Evolutionary conservation across 2,888 invertebrate genomes (phyloP).

Genomic region (Himalopsyche anomala): DNA sequence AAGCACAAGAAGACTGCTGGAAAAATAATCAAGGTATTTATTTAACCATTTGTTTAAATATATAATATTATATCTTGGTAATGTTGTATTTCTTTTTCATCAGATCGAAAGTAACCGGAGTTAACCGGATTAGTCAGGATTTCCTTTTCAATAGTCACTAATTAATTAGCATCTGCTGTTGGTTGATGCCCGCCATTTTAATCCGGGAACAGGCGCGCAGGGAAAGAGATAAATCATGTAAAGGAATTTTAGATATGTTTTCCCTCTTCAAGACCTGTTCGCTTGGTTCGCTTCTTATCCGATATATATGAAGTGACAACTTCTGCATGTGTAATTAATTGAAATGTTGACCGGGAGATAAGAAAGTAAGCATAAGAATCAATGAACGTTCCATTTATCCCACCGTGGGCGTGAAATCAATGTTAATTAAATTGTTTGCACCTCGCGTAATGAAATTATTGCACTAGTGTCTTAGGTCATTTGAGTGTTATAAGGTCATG

Average conservation of each 20-base stretch:
- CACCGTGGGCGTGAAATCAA: too few species aligned
- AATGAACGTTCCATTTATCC: too few species aligned
- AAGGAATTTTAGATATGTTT: not conserved
- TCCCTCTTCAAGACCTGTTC: not conserved
- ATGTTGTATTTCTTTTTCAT: not conserved
- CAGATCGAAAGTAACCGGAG: not conserved
- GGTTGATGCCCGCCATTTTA: not conserved
- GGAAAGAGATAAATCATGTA: constrained; percentile 25
- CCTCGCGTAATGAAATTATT: too few species aligned
- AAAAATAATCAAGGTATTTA: not conserved
- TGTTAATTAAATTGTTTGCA: too few species aligned
- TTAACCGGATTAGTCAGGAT: constrained; percentile 15
- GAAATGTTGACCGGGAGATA: not conserved
- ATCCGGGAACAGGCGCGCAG: not conserved
- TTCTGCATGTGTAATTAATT: constrained; percentile 2
- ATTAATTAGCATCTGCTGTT: not conserved
- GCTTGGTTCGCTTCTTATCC: not conserved
- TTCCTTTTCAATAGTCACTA: constrained; percentile 11
- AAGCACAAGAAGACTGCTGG: too few species aligned
- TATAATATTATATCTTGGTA: not conserved
- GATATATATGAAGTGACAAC: not conserved
- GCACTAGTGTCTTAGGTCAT: too few species aligned
- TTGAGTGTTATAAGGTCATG: too few species aligned
- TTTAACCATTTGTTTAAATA: not conserved
- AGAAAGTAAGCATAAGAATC: too few species aligned